phyloP scores from a whole-genome alignment of 2,888 invertebrate species.

The Pecten maximus region DNA sequence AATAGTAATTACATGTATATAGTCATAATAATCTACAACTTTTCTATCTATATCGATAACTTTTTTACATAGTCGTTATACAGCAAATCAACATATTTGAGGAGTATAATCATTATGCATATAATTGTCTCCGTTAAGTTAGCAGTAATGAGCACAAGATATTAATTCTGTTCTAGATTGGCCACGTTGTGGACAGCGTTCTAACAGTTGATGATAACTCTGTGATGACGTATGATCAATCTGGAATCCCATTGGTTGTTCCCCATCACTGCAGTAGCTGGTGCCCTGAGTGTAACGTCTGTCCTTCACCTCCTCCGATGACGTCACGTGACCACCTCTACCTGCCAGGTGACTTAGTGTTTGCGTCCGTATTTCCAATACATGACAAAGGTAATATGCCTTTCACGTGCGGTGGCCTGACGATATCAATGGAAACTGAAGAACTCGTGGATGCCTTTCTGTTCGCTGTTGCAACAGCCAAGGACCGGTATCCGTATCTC shows the following conservation, averaged over 20 bases:
- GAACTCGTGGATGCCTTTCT: conserved; percentile 67
- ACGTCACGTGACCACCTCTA: conserved; percentile 52
- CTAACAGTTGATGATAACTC: conserved; percentile 33
- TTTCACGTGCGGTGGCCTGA: conserved; percentile 61
- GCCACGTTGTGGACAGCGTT: background rate
- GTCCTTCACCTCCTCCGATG: conserved; percentile 38
- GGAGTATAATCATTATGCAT: no score
- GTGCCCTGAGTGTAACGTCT: conserved; percentile 67
- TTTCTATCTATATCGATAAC: no score
- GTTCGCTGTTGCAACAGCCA: conserved; percentile 66
- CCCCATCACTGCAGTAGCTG: conserved; percentile 61
- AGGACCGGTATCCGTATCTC: conserved; percentile 61
- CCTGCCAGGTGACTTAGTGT: conserved; percentile 68
- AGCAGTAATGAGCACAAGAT: no score
- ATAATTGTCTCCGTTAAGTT: no score
- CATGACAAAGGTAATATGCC: conserved; percentile 54
- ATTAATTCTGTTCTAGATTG: conserved; percentile 20
- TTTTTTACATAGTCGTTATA: no score
- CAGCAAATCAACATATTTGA: no score
- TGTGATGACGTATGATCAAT: conserved; percentile 35
- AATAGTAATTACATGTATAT: no score
- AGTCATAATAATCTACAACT: no score
- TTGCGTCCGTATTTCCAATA: conserved; percentile 71
- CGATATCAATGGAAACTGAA: conserved; percentile 55
- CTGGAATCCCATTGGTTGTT: background rate